Base-by-base conservation (phyloP, 2,113 vertebrate genomes). In the Corythornis madagascariensis region DNA sequence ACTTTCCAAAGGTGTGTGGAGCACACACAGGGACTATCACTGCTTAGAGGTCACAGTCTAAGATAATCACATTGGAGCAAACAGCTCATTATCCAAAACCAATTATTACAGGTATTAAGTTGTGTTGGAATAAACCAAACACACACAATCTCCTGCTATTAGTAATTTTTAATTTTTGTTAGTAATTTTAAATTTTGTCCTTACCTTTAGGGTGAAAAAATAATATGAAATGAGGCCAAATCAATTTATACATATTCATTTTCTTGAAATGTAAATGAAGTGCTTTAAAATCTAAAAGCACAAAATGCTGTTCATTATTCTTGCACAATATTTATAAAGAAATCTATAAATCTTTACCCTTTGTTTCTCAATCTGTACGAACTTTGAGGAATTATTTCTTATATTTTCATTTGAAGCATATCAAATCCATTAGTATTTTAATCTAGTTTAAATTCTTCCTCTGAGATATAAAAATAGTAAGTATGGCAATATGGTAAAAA, bases 11-110 rank as follows among this genome's bases (percentile, higher is more conserved):
- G 31, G 38, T 76, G 38, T 1, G 0, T 55, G 50, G 77, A 89
- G 33, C 31, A 47, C 81, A 21, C 83, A 78, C 50, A 92, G 91
- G 74, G 78, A 89, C 86, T 82, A 76, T 84, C 86, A 63, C 59
- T 76, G 40, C 43, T 91, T 67, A 56, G 81, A 90, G 77, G 70
- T 93, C 89, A 73, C 20, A 43, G 50, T n/a, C 33, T 71, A 24
- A 79, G 26, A 45, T 7, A 90, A 11, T 80, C 85, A 52, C 42
- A 82, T 13, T 22, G 16, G 28, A 85, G 18, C 19, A 33, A 96
- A 55, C 42, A 48, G 15, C 18, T 21, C 43, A 84, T 75, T 83
- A 48, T 17, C 63, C 11, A 82, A 56, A 65, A 10, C 2, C 1
- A 66, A 12, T 47, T 86, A 52, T 5, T 71, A 22, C 3, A 9